These are phyloP conservation scores for Catharus minimus DNA, from an alignment of 2,113 vertebrate genomes.

Conservation along the genomic window DNA sequence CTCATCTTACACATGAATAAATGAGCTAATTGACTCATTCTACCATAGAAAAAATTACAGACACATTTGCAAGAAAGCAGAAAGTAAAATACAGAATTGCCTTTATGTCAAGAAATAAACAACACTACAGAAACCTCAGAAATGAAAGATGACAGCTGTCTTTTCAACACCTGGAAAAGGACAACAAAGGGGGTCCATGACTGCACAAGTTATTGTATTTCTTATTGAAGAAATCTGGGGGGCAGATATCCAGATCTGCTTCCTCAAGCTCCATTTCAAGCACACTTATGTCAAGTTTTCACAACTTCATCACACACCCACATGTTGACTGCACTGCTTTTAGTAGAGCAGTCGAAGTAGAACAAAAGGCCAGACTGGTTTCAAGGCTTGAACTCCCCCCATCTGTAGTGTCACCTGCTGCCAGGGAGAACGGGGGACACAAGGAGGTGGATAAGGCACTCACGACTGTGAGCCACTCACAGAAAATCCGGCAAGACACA, in stretches of 20 bases:
- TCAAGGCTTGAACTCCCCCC: background rate
- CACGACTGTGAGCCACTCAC: background rate
- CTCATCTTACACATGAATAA: background rate
- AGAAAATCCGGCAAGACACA: background rate
- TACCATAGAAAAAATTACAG: background rate
- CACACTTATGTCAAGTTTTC: background rate
- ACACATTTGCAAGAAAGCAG: background rate
- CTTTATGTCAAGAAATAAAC: background rate
- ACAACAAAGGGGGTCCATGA: background rate
- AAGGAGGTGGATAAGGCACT: background rate
- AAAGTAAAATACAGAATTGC: background rate
- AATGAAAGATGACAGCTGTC: background rate
- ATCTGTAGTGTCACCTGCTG: background rate
- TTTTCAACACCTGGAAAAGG: background rate
- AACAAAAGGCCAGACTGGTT: background rate
- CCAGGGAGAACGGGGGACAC: fast-evolving
- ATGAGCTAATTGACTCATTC: background rate
- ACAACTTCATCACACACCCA: background rate
- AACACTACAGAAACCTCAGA: background rate
- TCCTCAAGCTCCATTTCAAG: background rate
- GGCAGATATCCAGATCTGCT: background rate
- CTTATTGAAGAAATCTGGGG: background rate
- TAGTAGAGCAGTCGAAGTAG: background rate
- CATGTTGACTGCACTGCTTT: background rate
- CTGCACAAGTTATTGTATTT: background rate